These are phyloP conservation scores for Ptyas mucosa DNA, from an alignment of 2,113 vertebrate genomes.

Conservation along the genomic window DNA sequence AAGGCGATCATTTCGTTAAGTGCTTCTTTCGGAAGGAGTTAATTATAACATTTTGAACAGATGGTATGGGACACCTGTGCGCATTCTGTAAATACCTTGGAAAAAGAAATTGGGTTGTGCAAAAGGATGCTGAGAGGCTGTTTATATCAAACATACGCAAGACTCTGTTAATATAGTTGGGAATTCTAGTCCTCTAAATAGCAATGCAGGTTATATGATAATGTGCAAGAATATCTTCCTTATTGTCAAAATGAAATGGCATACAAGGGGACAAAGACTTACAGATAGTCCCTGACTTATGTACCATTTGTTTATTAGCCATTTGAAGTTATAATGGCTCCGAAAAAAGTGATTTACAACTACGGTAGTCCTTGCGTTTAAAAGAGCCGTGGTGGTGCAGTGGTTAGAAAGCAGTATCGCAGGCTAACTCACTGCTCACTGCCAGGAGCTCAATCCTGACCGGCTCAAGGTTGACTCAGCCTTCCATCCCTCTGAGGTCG, in stretches of 20 bases:
- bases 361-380: no score
- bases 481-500: no score
- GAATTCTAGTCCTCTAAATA: neutral
- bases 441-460: no score
- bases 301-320: neutral
- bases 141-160: neutral
- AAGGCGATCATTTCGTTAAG: neutral
- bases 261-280: neutral
- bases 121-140: neutral
- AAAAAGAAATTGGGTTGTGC: neutral
- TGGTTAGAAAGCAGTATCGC: no score
- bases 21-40: neutral
- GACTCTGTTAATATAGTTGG: neutral
- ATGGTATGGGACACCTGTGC: neutral
- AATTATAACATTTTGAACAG: neutral
- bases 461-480: no score
- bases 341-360: neutral
- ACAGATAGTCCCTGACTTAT: neutral
- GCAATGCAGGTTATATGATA: neutral
- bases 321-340: neutral
- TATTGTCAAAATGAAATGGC: neutral
- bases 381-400: no score
- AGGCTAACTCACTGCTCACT: no score
- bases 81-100: neutral
- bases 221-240: neutral